Conservation (phyloP, 53 echinoderm and acorn worm genomes). For the Crossaster papposus region DNA sequence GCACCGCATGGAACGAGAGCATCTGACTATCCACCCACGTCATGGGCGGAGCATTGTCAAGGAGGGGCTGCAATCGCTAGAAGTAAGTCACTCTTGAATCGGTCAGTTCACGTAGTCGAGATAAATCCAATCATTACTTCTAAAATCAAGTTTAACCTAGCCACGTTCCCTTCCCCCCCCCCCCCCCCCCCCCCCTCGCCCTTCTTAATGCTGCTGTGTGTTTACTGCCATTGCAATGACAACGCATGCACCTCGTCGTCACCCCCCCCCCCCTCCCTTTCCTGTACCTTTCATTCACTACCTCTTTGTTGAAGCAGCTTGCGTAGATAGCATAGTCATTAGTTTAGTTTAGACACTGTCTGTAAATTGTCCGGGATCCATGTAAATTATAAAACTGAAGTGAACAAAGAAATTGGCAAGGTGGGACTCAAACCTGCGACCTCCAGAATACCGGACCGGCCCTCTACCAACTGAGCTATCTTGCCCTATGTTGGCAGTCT, state of each 20-base stretch:
- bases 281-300: not conserved
- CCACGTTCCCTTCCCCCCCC: not conserved
- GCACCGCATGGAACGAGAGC: slow-evolving; percentile 84
- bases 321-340: not conserved
- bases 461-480: too few species aligned
- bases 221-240: not conserved
- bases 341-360: not conserved
- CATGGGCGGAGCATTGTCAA: slow-evolving; percentile 93
- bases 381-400: not conserved
- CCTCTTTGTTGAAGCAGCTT: not conserved
- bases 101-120: too few species aligned
- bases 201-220: not conserved
- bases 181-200: too few species aligned
- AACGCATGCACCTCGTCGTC: not conserved
- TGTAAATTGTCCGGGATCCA: not conserved
- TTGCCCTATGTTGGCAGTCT: too few species aligned
- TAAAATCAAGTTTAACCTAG: not conserved
- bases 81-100: slow-evolving; percentile 56
- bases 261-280: not conserved
- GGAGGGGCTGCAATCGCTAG: slow-evolving; percentile 81
- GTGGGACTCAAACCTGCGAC: too few species aligned
- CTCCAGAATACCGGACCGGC: too few species aligned
- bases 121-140: too few species aligned
- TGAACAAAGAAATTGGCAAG: too few species aligned
- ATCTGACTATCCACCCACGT: slow-evolving; percentile 89